Percentiles rank a stretch among this genome's conserved stretches.
These are phyloP conservation scores for Apotomis capreana DNA, from an alignment of 2,888 invertebrate species.

Conservation along the genomic window DNA sequence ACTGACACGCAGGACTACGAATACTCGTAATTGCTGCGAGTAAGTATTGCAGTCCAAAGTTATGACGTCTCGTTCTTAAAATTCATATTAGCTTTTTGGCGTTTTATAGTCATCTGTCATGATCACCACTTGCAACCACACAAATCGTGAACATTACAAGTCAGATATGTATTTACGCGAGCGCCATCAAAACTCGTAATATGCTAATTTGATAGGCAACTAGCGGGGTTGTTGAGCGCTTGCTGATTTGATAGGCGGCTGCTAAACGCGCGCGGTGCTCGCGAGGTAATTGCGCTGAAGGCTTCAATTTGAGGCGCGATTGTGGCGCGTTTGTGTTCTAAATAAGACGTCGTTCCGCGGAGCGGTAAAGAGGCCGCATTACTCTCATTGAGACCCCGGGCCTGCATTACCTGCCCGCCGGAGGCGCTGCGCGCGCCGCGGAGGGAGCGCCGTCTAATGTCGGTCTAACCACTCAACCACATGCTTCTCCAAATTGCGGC, in stretches of 20 bases:
- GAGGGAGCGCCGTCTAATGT: constrained; percentile 50
- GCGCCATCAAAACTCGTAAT: constrained; percentile 48
- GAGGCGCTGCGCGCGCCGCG: constrained; percentile 62
- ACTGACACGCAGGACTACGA: neutral
- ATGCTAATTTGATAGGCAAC: constrained; percentile 57
- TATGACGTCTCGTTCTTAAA: neutral
- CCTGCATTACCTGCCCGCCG: constrained; percentile 72
- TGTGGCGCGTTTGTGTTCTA: constrained; percentile 72
- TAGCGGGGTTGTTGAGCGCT: constrained; percentile 54
- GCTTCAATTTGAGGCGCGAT: constrained; percentile 76
- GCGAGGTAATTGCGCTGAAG: constrained; percentile 77
- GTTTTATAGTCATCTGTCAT: constrained; percentile 10
- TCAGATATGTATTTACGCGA: constrained; percentile 46
- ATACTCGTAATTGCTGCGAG: neutral
- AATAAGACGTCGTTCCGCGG: constrained; percentile 79
- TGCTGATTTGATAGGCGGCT: constrained; percentile 70
- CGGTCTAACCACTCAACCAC: constrained; percentile 43
- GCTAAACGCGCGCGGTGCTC: constrained; percentile 67
- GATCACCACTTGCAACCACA: constrained; percentile 5
- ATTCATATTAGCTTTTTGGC: neutral
- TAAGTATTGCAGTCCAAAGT: neutral
- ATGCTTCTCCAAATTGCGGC: constrained; percentile 43
- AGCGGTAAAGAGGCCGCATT: constrained; percentile 78
- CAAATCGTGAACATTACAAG: constrained; percentile 45
- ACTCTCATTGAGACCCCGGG: constrained; percentile 76